Evolutionary conservation across 2,888 invertebrate genomes (phyloP).

Genomic region (Pristionchus exspectatus): DNA sequence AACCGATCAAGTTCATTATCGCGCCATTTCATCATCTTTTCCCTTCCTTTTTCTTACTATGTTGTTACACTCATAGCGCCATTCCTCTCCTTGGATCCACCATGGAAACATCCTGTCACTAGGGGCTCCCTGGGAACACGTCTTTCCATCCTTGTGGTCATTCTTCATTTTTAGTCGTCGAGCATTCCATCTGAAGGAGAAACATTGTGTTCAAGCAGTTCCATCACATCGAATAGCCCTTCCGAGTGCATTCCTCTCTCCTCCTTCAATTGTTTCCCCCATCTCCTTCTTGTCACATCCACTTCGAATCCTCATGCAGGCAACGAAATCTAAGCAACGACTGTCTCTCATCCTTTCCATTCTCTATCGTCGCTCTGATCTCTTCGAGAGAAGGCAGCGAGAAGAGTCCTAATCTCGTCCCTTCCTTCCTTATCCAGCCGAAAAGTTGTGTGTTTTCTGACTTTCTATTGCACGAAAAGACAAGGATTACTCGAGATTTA

Average conservation of each 20-base stretch:
- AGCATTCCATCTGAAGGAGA: not conserved
- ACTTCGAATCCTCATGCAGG: not conserved
- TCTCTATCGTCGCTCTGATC: not conserved
- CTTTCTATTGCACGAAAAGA: not conserved
- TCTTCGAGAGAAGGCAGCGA: not conserved
- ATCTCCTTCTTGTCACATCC: conserved; percentile 11
- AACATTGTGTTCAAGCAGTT: not conserved
- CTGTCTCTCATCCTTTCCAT: not conserved
- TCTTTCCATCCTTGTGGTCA: not conserved
- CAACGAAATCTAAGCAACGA: not conserved
- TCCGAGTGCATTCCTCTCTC: not conserved
- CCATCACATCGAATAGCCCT: not conserved
- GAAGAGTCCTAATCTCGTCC: not conserved
- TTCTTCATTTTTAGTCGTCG: not conserved
- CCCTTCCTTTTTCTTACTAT: not conserved
- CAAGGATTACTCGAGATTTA: not conserved
- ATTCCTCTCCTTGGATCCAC: not conserved
- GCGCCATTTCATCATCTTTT: not conserved
- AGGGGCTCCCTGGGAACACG: not conserved
- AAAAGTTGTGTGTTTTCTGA: not conserved
- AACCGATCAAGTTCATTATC: conserved; percentile 34
- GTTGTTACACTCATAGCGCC: not conserved
- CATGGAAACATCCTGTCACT: not conserved
- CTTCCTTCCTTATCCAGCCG: not conserved
- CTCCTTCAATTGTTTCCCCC: not conserved